phyloP scores from a whole-genome alignment of 2,888 invertebrate genomes.

The Linnaemya vulpina region DNA sequence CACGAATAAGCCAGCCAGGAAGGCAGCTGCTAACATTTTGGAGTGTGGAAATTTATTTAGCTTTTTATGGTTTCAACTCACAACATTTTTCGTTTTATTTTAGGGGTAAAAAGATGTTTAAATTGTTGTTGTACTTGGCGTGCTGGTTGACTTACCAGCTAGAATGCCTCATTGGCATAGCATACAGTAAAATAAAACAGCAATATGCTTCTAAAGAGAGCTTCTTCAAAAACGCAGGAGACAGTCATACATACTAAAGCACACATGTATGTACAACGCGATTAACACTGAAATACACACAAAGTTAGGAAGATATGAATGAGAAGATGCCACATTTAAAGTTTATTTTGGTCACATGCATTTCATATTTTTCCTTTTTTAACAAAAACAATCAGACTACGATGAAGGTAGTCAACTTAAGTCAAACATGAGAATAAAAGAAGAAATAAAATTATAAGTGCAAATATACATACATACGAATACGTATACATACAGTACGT shows the following conservation, averaged over 20 bases:
- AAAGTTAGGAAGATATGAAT: conserved; percentile 54
- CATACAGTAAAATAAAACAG: conserved; percentile 43
- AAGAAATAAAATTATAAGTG: conserved; percentile 39
- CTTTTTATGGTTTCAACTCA: conserved; percentile 60
- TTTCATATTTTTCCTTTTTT: conserved; percentile 50
- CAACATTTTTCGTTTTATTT: conserved; percentile 35
- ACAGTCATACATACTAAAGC: conserved; percentile 5
- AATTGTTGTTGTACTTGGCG: conserved; percentile 30
- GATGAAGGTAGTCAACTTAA: conserved; percentile 59
- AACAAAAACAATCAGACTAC: conserved; percentile 60
- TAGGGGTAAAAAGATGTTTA: conserved; percentile 57
- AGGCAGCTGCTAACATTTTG: conserved; percentile 41
- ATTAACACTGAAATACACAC: conserved; percentile 12
- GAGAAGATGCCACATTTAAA: conserved; percentile 70
- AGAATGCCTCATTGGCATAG: conserved; percentile 45
- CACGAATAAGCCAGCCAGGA: conserved; percentile 43
- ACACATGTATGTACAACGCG: conserved; percentile 19
- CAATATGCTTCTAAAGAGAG: conserved; percentile 23
- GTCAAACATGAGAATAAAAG: conserved; percentile 49
- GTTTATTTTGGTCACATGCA: conserved; percentile 72
- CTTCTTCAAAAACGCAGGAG: conserved; percentile 38
- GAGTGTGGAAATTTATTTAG: conserved; percentile 53
- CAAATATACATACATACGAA: not conserved
- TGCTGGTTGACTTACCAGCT: conserved; percentile 30
- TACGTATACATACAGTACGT: not conserved